Evolutionary conservation across 2,888 invertebrate species (phyloP).

Genomic region (Sympetrum striolatum): DNA sequence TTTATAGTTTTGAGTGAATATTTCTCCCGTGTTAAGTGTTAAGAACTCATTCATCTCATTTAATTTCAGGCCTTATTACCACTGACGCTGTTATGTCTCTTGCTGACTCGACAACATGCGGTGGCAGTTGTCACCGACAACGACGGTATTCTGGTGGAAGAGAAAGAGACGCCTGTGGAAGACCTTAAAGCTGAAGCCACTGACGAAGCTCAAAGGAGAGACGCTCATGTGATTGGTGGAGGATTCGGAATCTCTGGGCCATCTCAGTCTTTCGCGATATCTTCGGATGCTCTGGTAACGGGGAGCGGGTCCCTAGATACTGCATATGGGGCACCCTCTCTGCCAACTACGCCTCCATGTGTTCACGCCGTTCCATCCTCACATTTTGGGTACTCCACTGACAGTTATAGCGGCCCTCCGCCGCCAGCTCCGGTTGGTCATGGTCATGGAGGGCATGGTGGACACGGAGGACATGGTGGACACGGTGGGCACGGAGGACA

Average conservation of each 20-base stretch:
- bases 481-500: neutral
- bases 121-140: conserved; percentile 10
- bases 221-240: neutral
- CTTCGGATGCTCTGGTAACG: conserved; percentile 1
- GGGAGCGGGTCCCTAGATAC: conserved; percentile 1
- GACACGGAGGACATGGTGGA: neutral
- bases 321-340: neutral
- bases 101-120: neutral
- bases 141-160: conserved; percentile 19
- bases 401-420: neutral
- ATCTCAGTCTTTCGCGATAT: conserved; percentile 20
- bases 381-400: neutral
- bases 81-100: conserved; percentile 3
- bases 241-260: conserved; percentile 9
- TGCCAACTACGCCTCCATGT: conserved; percentile 1
- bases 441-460: neutral
- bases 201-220: conserved; percentile 18
- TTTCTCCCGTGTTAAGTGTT: too few species aligned
- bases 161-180: neutral
- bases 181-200: neutral
- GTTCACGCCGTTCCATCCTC: conserved; percentile 20
- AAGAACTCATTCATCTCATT: too few species aligned
- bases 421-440: neutral
- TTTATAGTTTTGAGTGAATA: too few species aligned
- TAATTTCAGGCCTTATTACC: conserved; percentile 1